Percentiles rank a stretch among this genome's conserved stretches.
These are phyloP conservation scores for Rousettus madagascariensis DNA, from an alignment of 2,797 vertebrate species.

Conservation along the genomic window DNA sequence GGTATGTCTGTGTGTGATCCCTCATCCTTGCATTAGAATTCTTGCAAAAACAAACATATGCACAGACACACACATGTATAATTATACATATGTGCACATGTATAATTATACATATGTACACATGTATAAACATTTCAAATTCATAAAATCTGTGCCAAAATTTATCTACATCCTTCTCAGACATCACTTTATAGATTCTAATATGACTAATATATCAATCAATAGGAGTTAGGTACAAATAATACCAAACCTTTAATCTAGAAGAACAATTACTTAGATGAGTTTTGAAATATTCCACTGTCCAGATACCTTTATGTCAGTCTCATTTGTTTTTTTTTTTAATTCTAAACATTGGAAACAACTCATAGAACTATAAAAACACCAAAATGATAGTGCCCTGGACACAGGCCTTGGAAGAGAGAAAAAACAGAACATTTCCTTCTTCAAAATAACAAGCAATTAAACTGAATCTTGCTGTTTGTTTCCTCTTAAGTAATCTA, in stretches of 20 bases:
- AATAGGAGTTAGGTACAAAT: neutral
- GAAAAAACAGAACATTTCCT: conserved; percentile 74
- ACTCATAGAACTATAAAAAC: conserved; percentile 47
- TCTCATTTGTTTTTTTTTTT: conserved; percentile 37
- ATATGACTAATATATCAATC: neutral
- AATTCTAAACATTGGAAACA: neutral
- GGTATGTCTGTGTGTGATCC: neutral
- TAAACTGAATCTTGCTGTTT: conserved; percentile 58
- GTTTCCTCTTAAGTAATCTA: conserved; percentile 76
- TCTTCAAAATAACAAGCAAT: conserved; percentile 76
- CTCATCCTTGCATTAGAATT: neutral
- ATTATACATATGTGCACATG: neutral
- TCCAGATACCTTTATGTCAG: neutral
- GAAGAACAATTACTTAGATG: conserved; percentile 27
- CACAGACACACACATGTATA: neutral
- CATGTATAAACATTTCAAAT: neutral
- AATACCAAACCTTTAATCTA: conserved; percentile 2
- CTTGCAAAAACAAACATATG: neutral
- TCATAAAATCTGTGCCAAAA: neutral
- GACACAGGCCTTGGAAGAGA: conserved; percentile 37
- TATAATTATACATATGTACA: neutral
- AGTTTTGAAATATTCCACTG: neutral
- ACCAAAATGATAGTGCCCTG: conserved; percentile 41
- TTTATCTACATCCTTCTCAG: neutral
- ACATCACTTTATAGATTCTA: neutral